These are phyloP conservation scores for Tinea pellionella DNA, from an alignment of 2,888 invertebrate genomes.

Conservation along the genomic window DNA sequence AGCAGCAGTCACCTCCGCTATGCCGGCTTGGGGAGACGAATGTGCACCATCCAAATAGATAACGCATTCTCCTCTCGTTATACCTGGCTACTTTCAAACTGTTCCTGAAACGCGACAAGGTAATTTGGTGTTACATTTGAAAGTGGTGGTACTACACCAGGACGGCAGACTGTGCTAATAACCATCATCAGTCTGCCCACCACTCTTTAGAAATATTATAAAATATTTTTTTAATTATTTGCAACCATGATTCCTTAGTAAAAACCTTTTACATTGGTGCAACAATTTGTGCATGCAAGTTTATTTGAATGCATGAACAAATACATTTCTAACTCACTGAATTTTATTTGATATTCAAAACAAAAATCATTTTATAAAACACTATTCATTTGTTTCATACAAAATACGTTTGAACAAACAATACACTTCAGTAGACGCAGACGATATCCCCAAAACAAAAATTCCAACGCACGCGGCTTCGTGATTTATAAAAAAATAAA, in stretches of 20 bases:
- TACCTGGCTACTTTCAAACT: no score
- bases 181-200: no score
- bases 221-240: not conserved
- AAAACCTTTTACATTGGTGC: not conserved
- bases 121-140: no score
- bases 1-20: no score
- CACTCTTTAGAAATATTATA: no score
- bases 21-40: no score
- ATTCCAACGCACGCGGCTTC: not conserved
- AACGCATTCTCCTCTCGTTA: no score
- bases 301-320: slow-evolving; percentile 11
- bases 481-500: no score
- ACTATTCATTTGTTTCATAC: not conserved
- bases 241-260: not conserved
- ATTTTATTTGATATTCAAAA: slow-evolving; percentile 6
- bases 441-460: not conserved
- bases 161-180: no score
- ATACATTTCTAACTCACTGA: slow-evolving; percentile 18
- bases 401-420: not conserved
- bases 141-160: no score
- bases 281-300: not conserved
- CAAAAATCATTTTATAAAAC: slow-evolving; percentile 4
- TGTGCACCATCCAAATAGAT: no score
- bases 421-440: not conserved
- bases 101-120: no score